These are phyloP conservation scores for Leptinotarsa defecta DNA, from an alignment of 1,140 invertebrate species.

Conservation along the genomic window DNA sequence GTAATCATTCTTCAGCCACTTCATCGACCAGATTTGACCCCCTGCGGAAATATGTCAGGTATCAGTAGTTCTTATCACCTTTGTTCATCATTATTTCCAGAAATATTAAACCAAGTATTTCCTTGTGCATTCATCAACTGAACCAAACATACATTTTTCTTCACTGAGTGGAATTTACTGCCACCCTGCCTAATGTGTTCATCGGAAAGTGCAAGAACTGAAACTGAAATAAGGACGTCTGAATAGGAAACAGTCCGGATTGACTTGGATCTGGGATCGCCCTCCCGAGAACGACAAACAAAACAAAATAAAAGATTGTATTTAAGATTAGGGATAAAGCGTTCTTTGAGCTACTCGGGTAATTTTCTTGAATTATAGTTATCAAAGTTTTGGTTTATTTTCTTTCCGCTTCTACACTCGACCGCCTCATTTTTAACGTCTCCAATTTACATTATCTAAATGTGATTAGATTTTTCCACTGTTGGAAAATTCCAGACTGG, in stretches of 20 bases:
- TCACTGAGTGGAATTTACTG: no score
- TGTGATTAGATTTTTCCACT: no score
- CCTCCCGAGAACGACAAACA: conserved; percentile 29
- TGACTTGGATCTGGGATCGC: conserved; percentile 40
- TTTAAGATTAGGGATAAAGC: conserved; percentile 47
- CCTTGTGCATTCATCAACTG: no score
- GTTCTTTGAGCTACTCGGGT: conserved; percentile 37
- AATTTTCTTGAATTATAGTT: conserved; percentile 48
- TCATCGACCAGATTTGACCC: no score
- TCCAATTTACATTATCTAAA: conserved; percentile 12
- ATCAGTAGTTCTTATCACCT: no score
- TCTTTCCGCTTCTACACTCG: conserved; percentile 25
- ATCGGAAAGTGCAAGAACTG: conserved; percentile 28
- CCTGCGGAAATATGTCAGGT: no score
- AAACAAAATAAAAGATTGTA: conserved; percentile 49
- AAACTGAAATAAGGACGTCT: conserved; percentile 38
- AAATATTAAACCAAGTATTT: no score
- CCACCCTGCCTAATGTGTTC: conserved; percentile 18
- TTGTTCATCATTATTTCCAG: no score
- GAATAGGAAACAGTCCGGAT: conserved; percentile 40
- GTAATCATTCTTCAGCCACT: no score
- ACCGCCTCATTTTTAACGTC: background rate
- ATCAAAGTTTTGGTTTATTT: conserved; percentile 39
- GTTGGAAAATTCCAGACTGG: no score
- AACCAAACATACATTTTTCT: no score